Conservation (phyloP, 2,888 invertebrate genomes). For the Tetrapedia diversipes region DNA sequence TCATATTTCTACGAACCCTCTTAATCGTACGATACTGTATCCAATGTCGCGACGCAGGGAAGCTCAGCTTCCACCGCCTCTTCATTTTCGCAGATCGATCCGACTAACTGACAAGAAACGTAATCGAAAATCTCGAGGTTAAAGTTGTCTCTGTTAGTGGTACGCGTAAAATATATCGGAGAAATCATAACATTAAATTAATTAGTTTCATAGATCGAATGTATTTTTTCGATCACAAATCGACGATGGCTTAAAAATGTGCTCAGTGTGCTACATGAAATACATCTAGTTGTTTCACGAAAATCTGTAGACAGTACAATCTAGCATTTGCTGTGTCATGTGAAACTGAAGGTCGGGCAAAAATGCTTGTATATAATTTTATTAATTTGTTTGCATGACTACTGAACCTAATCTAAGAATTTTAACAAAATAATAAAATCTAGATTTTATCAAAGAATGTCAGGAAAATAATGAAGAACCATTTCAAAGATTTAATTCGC, state of each 20-base stretch:
- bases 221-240: background rate
- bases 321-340: background rate
- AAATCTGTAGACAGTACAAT: background rate
- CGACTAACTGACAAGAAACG: constrained; percentile 44
- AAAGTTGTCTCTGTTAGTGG: constrained; percentile 36
- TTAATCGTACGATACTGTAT: constrained; percentile 55
- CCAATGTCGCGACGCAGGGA: constrained; percentile 61
- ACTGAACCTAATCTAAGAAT: background rate
- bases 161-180: constrained; percentile 14
- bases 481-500: background rate
- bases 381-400: constrained; percentile 6
- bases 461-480: background rate
- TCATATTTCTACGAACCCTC: constrained; percentile 4
- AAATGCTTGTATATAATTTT: constrained; percentile 14
- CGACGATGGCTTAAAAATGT: background rate
- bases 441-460: background rate
- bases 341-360: background rate
- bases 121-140: constrained; percentile 38
- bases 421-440: background rate
- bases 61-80: constrained; percentile 63
- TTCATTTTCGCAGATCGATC: constrained; percentile 63
- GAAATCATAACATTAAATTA: background rate
- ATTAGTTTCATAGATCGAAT: constrained; percentile 9
- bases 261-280: background rate
- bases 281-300: background rate